Evolutionary conservation across 92 coral and sea anemone species (phyloP).

Genomic region (Umimayanthus kanabou): DNA sequence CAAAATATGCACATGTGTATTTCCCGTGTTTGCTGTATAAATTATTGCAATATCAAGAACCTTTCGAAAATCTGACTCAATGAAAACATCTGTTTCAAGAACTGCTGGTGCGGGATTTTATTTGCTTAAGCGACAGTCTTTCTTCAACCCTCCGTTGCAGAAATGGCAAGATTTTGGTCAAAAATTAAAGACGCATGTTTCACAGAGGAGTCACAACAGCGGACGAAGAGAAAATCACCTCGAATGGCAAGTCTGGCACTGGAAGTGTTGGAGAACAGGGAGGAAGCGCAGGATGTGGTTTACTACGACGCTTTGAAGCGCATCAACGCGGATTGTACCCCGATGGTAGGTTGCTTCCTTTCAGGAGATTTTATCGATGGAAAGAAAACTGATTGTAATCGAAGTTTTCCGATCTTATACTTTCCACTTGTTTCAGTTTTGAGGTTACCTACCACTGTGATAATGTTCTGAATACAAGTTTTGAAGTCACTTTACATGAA

Average conservation of each 20-base stretch:
- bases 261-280: conserved; percentile 83
- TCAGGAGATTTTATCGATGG: background rate
- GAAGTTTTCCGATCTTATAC: background rate
- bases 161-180: conserved; percentile 80
- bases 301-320: conserved; percentile 91
- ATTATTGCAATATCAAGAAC: background rate
- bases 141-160: background rate
- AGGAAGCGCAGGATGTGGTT: conserved; percentile 90
- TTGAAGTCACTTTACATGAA: background rate
- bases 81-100: background rate
- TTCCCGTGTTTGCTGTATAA: background rate
- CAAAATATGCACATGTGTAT: background rate
- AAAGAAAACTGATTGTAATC: too few species aligned
- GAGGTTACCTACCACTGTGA: background rate
- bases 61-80: background rate
- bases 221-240: conserved; percentile 54
- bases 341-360: conserved; percentile 30
- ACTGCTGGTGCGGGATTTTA: background rate
- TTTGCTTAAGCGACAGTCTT: background rate
- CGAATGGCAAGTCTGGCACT: conserved; percentile 78
- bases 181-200: conserved; percentile 56
- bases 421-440: background rate
- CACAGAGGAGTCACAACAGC: conserved; percentile 48
- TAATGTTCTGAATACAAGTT: background rate
- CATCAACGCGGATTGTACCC: conserved; percentile 57